Base-by-base conservation (phyloP, 1,140 invertebrate species). In the Musca vetustissima region DNA sequence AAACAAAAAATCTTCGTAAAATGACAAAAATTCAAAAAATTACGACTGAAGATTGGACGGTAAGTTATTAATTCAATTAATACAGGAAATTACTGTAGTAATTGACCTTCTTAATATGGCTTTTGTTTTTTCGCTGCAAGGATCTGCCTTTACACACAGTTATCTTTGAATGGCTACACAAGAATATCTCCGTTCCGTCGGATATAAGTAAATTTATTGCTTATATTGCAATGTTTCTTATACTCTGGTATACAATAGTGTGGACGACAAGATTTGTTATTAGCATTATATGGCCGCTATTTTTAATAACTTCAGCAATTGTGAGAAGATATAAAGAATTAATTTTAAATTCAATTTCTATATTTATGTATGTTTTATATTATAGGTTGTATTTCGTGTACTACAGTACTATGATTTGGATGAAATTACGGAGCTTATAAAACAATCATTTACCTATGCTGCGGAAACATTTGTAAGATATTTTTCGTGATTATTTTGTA, bases 331-430 rank as follows among this genome's bases (percentile, higher is more conserved):
- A 4, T 19, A 14, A 49, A 6, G 48, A 49, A 49, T 49, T 15
- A 49, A 6, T 49, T 49, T 14, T 4, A n/a, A 11, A 49, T 15
- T 1, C 4, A 21, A n/a, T n/a, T n/a, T n/a, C 11, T 53, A 0
- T 53, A 21, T 61, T 61, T 64, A 48, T 22, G 25, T 48, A 9
- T 43, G 36, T 43, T 11, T 43, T 43, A 9, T 43, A 4, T 55
- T 67, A 17, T 8, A 70, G 69, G 49, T 70, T 21, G 66, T 70
- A 9, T 68, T 70, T 25, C 66, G 69, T 17, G 53, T 70, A 14
- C 32, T 70, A 14, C 66, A 68, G 17, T 61, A 43, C 32, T 67
- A 68, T 64, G 69, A 70, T 21, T 59, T 66, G 1, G 57, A 70
- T 24, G 66, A 67, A 19, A 50, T 70, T 6, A 67, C 48, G 4